These are phyloP conservation scores for Microchrysa polita DNA, from an alignment of 2,888 invertebrate species.

Conservation along the genomic window DNA sequence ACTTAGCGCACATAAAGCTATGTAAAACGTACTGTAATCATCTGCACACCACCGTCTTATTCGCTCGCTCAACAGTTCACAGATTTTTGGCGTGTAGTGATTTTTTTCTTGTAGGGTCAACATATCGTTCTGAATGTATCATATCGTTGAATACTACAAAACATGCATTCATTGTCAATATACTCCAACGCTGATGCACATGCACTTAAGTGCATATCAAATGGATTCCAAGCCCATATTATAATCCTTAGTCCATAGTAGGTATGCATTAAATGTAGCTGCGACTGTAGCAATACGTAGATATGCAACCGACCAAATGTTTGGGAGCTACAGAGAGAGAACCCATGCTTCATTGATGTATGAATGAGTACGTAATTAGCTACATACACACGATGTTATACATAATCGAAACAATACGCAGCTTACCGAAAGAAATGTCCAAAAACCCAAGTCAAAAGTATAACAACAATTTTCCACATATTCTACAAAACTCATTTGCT, in stretches of 20 bases:
- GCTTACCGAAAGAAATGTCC: constrained; percentile 14
- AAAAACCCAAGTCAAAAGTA: constrained; percentile 9
- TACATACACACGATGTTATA: constrained; percentile 38
- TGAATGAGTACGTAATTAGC: constrained; percentile 36
- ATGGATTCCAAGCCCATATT: not conserved
- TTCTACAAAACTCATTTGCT: not conserved
- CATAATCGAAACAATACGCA: constrained; percentile 28
- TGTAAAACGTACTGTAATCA: constrained; percentile 27
- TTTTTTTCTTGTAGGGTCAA: too few relatives aligned
- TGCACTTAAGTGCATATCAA: too few relatives aligned
- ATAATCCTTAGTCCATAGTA: too few relatives aligned
- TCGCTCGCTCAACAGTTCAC: constrained; percentile 24
- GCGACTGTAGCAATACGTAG: not conserved
- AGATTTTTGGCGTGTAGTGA: too few relatives aligned
- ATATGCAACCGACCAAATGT: not conserved
- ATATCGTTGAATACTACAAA: not conserved
- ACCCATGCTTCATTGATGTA: not conserved
- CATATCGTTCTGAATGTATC: too few relatives aligned
- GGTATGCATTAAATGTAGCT: too few relatives aligned
- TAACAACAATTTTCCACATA: not conserved
- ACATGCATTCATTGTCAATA: not conserved
- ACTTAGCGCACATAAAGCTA: constrained; percentile 43
- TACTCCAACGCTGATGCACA: too few relatives aligned
- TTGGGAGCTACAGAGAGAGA: not conserved
- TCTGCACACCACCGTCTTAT: constrained; percentile 1